Conservation (phyloP, 2,888 invertebrate species). For the Zygaena filipendulae region DNA sequence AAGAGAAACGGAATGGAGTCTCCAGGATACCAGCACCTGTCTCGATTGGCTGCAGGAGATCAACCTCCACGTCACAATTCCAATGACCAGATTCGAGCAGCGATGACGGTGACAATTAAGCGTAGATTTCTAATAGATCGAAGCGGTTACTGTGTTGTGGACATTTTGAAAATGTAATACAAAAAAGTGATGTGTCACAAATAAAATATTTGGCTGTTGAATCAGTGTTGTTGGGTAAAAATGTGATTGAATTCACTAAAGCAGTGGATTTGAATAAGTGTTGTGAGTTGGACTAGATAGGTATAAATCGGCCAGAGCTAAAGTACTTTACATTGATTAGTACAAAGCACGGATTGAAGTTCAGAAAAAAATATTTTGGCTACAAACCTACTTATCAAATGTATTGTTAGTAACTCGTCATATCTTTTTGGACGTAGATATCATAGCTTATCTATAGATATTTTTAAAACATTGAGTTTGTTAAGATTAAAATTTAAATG, state of each 20-base stretch:
- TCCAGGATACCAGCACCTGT: constrained; percentile 61
- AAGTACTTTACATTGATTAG: no score
- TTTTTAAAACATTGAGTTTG: no score
- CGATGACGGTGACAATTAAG: constrained; percentile 1
- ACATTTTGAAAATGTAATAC: constrained; percentile 5
- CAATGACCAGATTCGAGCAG: constrained; percentile 35
- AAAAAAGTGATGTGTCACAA: constrained; percentile 4
- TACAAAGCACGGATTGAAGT: no score
- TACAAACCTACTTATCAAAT: constrained; percentile 2
- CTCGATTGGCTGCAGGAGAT: constrained; percentile 49
- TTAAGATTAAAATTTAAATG: no score
- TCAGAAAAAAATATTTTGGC: no score
- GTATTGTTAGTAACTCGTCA: constrained; percentile 17
- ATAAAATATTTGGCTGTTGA: constrained; percentile 13
- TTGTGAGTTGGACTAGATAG: no score
- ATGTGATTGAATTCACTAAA: no score
- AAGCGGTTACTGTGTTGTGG: constrained; percentile 3
- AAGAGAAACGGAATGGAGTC: constrained; percentile 48
- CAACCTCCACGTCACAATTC: constrained; percentile 56
- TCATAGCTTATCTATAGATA: no score
- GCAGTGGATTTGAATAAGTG: no score
- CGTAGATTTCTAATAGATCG: constrained; percentile 7
- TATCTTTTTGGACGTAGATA: constrained; percentile 22
- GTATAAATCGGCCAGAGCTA: no score
- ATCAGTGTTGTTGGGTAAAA: constrained; percentile 3